phyloP scores from a whole-genome alignment of 2,888 invertebrate species.

The Nephrotoma guestfalica region DNA sequence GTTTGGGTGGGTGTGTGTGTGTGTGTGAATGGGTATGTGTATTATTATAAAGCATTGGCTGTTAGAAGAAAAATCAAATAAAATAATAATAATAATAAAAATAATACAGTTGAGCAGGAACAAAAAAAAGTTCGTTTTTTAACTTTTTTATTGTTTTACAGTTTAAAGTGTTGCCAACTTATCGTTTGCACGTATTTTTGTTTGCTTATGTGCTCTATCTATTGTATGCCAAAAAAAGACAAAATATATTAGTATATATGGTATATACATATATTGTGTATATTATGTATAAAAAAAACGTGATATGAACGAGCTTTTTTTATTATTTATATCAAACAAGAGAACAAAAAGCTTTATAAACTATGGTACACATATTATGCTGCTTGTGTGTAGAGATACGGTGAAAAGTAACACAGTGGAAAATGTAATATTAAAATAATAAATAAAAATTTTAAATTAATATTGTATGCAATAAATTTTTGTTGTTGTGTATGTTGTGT shows the following conservation, averaged over 20 bases:
- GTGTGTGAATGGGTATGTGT: neutral
- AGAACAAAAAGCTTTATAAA: neutral
- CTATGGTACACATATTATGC: neutral
- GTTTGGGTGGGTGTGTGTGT: neutral
- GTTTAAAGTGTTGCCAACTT: constrained; percentile 5
- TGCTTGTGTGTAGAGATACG: neutral
- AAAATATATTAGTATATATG: neutral
- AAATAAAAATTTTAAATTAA: neutral
- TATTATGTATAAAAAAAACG: neutral
- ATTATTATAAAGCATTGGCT: neutral
- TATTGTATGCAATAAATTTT: neutral
- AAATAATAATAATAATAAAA: neutral
- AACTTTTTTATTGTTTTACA: neutral
- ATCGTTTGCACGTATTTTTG: constrained; percentile 6
- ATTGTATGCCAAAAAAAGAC: neutral
- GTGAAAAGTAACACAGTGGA: neutral
- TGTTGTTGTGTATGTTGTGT: neutral
- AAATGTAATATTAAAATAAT: neutral
- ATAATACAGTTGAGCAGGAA: neutral
- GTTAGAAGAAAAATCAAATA: neutral
- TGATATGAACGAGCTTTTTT: neutral
- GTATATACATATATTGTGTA: no score
- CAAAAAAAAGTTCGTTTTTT: neutral
- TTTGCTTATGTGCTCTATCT: constrained; percentile 6
- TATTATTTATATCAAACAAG: neutral